Base-by-base conservation (phyloP, 2,797 vertebrate genomes). In the Synanceia verrucosa region DNA sequence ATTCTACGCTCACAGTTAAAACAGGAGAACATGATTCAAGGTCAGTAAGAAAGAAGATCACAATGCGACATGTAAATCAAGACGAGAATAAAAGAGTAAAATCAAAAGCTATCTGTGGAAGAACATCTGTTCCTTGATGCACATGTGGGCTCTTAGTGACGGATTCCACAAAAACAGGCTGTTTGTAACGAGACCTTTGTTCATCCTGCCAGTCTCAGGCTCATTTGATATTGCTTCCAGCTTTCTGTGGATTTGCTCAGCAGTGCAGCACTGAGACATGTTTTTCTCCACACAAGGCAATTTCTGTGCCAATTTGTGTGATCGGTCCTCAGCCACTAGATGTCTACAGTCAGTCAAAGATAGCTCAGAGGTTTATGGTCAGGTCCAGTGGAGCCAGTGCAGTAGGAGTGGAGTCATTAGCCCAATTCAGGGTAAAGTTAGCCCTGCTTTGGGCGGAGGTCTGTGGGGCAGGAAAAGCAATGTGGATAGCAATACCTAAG, bases 401-500 rank as follows among this genome's bases (percentile, higher is more conserved):
- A 6, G 77, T 67, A 13, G 89, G 72, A 64, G 73, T 88, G 43
- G 89, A 85, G 71, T 70, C 39, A 62, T 88, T 93, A 18, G 47
- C 37, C 91, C 86, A 90, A 63, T 61, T 83, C n/a, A 86, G 52
- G 21, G 86, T 89, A 11, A 86, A 62, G 79, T 93, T 93, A 57
- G 61, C 48, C 14, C 24, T 24, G 63, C 23, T 65, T 9, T 70
- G 50, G 10, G 14, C 10, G 2, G 70, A 48, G 10, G 34, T 70
- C 43, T 89, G 78, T 0, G 90, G 92, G 7, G 76, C 36, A 21
- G 94, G 93, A 62, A 89, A 91, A 4, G n/a, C 75, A 10, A 96
- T 31, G 59, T 94, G 89, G 12, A 94, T 55, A 48, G 86, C 50
- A 6, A 97, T 11, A 7, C 96, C 95, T 12, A 66, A 58, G 2